These are phyloP conservation scores for Trilocha varians DNA, from an alignment of 2,888 invertebrate species.

Conservation along the genomic window DNA sequence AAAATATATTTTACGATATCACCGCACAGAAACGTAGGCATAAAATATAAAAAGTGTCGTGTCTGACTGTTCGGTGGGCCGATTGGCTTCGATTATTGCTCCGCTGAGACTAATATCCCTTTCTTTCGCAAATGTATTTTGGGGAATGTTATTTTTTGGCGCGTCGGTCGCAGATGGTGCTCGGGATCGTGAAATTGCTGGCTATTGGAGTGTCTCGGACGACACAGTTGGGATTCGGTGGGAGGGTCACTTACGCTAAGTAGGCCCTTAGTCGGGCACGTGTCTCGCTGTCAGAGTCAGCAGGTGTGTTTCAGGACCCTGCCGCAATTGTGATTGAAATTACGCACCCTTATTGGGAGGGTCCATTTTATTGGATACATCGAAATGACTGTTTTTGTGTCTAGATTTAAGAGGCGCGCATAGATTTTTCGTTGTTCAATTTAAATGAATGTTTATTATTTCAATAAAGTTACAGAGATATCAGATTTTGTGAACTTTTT, in stretches of 20 bases:
- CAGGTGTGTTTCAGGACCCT: slow-evolving; percentile 51
- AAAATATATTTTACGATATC: slow-evolving; percentile 55
- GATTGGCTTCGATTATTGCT: slow-evolving; percentile 71
- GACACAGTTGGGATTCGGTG: slow-evolving; percentile 51
- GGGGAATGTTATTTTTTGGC: slow-evolving; percentile 66
- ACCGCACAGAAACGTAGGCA: slow-evolving; percentile 49
- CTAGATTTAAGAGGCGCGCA: slow-evolving; percentile 14
- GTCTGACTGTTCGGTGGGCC: slow-evolving; percentile 53
- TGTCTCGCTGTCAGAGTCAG: slow-evolving; percentile 46
- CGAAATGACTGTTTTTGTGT: slow-evolving; percentile 26
- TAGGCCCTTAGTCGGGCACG: slow-evolving; percentile 64
- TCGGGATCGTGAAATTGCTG: slow-evolving; percentile 53
- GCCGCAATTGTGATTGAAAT: slow-evolving; percentile 59
- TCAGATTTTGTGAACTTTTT: no score
- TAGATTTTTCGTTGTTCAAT: no score
- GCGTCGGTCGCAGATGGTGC: slow-evolving; percentile 67
- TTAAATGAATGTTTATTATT: no score
- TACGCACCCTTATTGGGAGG: slow-evolving; percentile 36
- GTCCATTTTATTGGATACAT: slow-evolving; percentile 39
- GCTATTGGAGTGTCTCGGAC: slow-evolving; percentile 43
- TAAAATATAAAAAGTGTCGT: slow-evolving; percentile 61
- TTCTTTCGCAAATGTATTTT: slow-evolving; percentile 67
- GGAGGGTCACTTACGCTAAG: slow-evolving; percentile 70
- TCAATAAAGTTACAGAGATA: no score
- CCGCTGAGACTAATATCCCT: slow-evolving; percentile 72